Evolutionary conservation across 2,888 invertebrate genomes (phyloP).

Genomic region (Mesorhabditis spiculigera): DNA sequence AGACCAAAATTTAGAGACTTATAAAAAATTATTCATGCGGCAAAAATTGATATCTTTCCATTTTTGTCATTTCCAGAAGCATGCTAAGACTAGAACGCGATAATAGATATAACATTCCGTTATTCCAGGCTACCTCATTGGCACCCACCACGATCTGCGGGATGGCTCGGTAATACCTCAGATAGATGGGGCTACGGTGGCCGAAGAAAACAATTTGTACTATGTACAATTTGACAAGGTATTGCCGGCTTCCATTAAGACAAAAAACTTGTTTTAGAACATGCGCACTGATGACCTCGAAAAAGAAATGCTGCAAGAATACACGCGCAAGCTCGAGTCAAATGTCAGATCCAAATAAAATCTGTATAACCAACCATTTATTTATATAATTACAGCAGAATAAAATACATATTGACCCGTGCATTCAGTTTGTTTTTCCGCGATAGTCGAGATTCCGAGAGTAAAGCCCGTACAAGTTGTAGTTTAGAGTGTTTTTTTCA

Average conservation of each 20-base stretch:
- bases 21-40: too few relatives aligned
- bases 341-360: too few relatives aligned
- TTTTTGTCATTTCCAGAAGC: too few relatives aligned
- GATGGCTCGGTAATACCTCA: background rate
- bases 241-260: background rate
- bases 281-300: background rate
- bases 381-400: background rate
- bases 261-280: background rate
- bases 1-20: too few relatives aligned
- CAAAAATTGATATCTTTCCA: too few relatives aligned
- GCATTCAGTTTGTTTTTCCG: background rate
- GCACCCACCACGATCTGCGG: background rate
- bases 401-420: background rate
- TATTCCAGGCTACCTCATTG: background rate
- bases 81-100: too few relatives aligned
- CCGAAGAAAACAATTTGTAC: conserved; percentile 4
- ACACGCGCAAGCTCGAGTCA: background rate
- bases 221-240: conserved; percentile 1
- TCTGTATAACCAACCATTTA: background rate
- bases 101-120: too few relatives aligned
- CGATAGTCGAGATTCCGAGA: too few relatives aligned
- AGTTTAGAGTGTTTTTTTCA: background rate
- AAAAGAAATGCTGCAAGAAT: background rate
- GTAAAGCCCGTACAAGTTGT: background rate
- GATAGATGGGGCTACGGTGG: background rate